phyloP scores from a whole-genome alignment of 92 coral and sea anemone genomes.

The Muricea muricata region DNA sequence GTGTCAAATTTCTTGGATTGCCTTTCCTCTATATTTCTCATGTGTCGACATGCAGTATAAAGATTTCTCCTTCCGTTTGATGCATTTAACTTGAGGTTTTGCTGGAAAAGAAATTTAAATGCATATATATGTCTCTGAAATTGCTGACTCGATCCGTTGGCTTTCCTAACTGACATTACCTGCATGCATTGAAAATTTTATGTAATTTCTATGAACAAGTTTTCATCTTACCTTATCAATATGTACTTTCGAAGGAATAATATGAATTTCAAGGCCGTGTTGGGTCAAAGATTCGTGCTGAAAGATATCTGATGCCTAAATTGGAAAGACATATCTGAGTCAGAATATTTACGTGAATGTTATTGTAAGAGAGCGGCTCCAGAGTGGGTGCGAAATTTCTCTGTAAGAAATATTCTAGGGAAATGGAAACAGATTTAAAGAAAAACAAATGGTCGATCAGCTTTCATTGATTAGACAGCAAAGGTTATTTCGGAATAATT shows the following conservation, averaged over 20 bases:
- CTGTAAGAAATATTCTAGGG: too few relatives aligned
- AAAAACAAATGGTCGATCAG: background rate
- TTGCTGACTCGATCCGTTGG: too few relatives aligned
- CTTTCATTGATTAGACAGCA: too few relatives aligned
- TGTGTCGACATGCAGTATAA: background rate
- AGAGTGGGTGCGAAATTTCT: too few relatives aligned
- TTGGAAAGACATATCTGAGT: background rate
- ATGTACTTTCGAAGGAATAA: background rate
- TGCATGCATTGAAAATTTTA: too few relatives aligned
- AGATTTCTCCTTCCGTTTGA: background rate
- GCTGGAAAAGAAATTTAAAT: background rate
- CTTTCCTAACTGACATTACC: too few relatives aligned
- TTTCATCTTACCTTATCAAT: background rate
- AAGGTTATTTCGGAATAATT: too few relatives aligned
- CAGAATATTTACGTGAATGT: too few relatives aligned
- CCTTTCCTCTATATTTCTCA: background rate
- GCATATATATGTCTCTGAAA: too few relatives aligned
- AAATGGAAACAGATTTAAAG: background rate
- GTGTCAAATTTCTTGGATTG: background rate
- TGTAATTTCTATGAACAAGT: too few relatives aligned
- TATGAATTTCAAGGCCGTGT: conserved; percentile 65
- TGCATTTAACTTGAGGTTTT: background rate
- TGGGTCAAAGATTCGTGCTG: conserved; percentile 72
- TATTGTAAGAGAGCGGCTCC: too few relatives aligned
- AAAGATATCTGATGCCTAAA: conserved; percentile 78